These are phyloP conservation scores for Triplophysa rosa DNA, from an alignment of 2,113 vertebrate species.

Conservation along the genomic window DNA sequence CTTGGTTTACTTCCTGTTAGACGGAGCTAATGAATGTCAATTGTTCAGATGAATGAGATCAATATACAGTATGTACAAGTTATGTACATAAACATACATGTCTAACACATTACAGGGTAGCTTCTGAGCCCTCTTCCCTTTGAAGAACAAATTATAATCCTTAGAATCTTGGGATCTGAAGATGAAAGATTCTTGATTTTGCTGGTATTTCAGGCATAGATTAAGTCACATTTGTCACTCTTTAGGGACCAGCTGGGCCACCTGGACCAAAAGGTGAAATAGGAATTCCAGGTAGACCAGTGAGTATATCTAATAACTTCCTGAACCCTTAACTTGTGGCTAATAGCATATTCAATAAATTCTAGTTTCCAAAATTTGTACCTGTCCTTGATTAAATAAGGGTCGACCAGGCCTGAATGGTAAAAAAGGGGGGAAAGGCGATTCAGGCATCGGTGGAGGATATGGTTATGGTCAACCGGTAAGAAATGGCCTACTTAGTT, in stretches of 20 bases:
- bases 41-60: too few relatives aligned
- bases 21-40: too few relatives aligned
- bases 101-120: too few relatives aligned
- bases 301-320: constrained; percentile 66
- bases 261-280: constrained; percentile 88
- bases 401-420: constrained; percentile 94
- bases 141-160: too few relatives aligned
- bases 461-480: constrained; percentile 70
- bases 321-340: background rate
- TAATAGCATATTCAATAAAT: background rate
- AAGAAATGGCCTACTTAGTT: constrained; percentile 57
- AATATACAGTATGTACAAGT: too few relatives aligned
- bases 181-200: too few relatives aligned
- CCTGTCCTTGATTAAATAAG: constrained; percentile 61
- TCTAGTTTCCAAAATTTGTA: background rate
- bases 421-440: constrained; percentile 85
- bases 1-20: too few relatives aligned
- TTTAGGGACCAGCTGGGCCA: constrained; percentile 79
- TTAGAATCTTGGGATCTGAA: too few relatives aligned
- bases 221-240: background rate
- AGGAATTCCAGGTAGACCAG: constrained; percentile 89
- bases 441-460: constrained; percentile 60
- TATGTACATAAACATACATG: too few relatives aligned
- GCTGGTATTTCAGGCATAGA: too few relatives aligned
- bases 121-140: too few relatives aligned